Base-by-base conservation (phyloP, 2,797 vertebrate genomes). In the Poecilia picta region DNA sequence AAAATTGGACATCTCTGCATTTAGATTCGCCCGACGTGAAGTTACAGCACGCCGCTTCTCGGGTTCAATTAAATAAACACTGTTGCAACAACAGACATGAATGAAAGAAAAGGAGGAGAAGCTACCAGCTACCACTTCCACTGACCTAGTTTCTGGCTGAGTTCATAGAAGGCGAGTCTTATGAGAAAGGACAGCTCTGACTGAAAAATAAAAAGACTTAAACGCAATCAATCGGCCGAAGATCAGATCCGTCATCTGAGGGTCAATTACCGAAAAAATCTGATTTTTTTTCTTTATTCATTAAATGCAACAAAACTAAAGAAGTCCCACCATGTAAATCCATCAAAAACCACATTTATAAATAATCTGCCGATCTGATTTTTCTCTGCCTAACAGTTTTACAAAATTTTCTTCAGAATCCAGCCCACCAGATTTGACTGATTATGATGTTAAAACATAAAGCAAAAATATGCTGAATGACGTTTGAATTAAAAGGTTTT, bases 71-170 rank as follows among this genome's bases (percentile, higher is more conserved):
- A 74, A 79, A 83, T 45, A 68, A 74, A 70, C 45, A 66, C 47
- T 53, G 47, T 46, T 43, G 59, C 31, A 46, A 64, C 62, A 45
- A 39, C 20, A 75, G 64, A 41, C 15, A 41, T 73, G 36, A 74
- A 71, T 59, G 28, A 78, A 77, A 68, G 78, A 47, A 55, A 68
- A 77, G 80, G 77, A 46, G 70, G 73, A 66, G 36, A 28, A 46
- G 41, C 41, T 31, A 33, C 23, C 68, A 80, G 79, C 66, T 77
- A 75, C 55, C 59, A 79, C 47, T 55, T 84, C 59, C 46, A 75
- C 41, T 91, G 88, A 90, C 84, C 87, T 81, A 86, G 75, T 82
- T 85, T 80, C 72, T 76, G 36, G 4, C 39, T 51, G 49, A 78
- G 81, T 66, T 72, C 70, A 77, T 3, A 72, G 5, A 23, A 0